A percentile compares a stretch with the other conserved stretches of the same genome.
phyloP scores from a whole-genome alignment of 2,113 vertebrate species.

The Salvator merianae region DNA sequence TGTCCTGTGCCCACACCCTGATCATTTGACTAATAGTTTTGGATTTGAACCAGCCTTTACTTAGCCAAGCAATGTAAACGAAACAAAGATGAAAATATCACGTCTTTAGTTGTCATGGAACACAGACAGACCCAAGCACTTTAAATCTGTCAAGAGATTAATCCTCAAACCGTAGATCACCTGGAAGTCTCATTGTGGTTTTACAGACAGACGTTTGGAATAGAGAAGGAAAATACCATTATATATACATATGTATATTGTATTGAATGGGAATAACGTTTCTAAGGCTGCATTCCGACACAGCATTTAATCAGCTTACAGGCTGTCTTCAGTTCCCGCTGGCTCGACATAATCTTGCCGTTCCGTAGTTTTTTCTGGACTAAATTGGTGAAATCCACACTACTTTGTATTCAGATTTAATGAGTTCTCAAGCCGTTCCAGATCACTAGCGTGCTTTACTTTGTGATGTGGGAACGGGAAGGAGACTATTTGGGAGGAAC shows the following conservation, averaged over 20 bases:
- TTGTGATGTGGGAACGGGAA: too few species aligned
- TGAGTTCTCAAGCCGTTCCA: too few species aligned
- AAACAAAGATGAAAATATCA: constrained; percentile 51
- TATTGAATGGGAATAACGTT: constrained; percentile 62
- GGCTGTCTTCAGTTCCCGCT: too few species aligned
- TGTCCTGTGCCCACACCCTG: background rate
- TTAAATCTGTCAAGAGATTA: constrained; percentile 68
- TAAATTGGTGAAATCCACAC: too few species aligned
- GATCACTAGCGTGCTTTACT: too few species aligned
- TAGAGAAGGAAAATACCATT: constrained; percentile 60
- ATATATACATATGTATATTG: too few species aligned
- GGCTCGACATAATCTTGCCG: too few species aligned
- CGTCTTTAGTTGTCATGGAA: constrained; percentile 64
- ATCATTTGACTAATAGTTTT: constrained; percentile 17
- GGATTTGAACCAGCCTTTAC: constrained; percentile 51
- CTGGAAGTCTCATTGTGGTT: constrained; percentile 68
- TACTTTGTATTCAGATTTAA: too few species aligned
- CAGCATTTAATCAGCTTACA: too few species aligned
- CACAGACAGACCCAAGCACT: constrained; percentile 64
- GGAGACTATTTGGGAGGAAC: too few species aligned
- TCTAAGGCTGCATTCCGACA: too few species aligned
- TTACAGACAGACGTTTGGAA: constrained; percentile 69
- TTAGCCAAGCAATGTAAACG: constrained; percentile 50
- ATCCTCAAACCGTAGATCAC: constrained; percentile 63
- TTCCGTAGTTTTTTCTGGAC: too few species aligned